A percentile compares a stretch with the other conserved stretches of the same genome.
Evolutionary conservation across 1,140 invertebrate genomes (phyloP).

Genomic region (Geopemphigus sp.): DNA sequence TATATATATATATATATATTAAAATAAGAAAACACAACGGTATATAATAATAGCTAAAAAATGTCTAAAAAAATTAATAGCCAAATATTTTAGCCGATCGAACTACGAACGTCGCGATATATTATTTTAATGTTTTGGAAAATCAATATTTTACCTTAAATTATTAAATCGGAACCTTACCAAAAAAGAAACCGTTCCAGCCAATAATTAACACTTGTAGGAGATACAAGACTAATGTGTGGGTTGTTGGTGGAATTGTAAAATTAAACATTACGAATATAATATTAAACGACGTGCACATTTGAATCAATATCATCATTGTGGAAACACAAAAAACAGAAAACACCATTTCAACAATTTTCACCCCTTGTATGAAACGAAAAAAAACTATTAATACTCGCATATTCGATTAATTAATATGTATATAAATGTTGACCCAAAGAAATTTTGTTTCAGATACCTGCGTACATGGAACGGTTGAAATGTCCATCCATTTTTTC

Average conservation of each 20-base stretch:
- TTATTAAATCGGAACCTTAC: neutral
- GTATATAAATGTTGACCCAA: neutral
- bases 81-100: too few species aligned
- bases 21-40: too few species aligned
- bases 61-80: too few species aligned
- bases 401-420: neutral
- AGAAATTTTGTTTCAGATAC: conserved; percentile 38
- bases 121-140: too few species aligned
- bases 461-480: conserved; percentile 53
- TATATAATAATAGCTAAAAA: too few species aligned
- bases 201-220: neutral
- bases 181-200: conserved; percentile 30
- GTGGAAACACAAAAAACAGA: conserved; percentile 28
- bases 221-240: neutral
- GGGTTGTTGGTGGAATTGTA: conserved; percentile 1
- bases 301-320: neutral
- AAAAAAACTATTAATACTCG: too few species aligned
- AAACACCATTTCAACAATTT: conserved; percentile 11
- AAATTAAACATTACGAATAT: neutral
- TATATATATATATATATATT: too few species aligned
- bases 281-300: neutral
- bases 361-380: conserved; percentile 1
- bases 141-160: too few species aligned
- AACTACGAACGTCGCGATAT: too few species aligned
- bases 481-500: conserved; percentile 53